Evolutionary conservation across 2,888 invertebrate genomes (phyloP), one percentile per base, ranked within the genome.

Genomic region (Agrotis segetum): DNA sequence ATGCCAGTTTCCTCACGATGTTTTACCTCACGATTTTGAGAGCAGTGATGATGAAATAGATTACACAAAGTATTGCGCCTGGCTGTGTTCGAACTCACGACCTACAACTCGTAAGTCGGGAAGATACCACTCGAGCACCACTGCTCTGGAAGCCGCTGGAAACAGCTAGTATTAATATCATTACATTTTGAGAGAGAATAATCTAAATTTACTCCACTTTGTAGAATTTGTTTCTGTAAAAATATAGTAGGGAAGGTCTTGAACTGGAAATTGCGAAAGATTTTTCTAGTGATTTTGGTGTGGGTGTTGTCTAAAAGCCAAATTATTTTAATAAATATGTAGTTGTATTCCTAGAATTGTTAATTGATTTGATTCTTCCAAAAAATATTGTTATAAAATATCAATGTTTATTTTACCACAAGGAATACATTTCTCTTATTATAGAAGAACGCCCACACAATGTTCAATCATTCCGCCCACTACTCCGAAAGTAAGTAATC

Each of bases 391-490:
- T 56, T 29, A n/a, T 49, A 13, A 6, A 24, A 21, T n/a, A 44
- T 44, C 3, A 29, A 49, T 56, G 59, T 50, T 61, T 56, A 50
- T 70, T 56, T 24, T 77, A 50, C 13, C 11, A 46, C 7, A 46
- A 58, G 11, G 61, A 61, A 50, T 56, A 60, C 44, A 34, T 34
- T 56, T 56, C 34, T 19, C 14, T 19, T 56, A 49, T 13, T 46
- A 19, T 56, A 19, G 11, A 56, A 19, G 7, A 13, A 19, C 56
- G 24, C 66, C 74, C 79, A 79, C 76, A 24, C 21, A 24, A 62
- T 58, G 62, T 62, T 66, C 14, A 34, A 40, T 16, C 34, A 55
- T 40, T 19, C 52, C 64, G 56, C 75, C 68, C 56, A 74, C 75
- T 4, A n/a, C 40, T 62, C 7, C 17, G 24, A 47, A 52, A 67